Evolutionary conservation across 1,140 invertebrate species (phyloP).

Genomic region (Platyscapa corneri): DNA sequence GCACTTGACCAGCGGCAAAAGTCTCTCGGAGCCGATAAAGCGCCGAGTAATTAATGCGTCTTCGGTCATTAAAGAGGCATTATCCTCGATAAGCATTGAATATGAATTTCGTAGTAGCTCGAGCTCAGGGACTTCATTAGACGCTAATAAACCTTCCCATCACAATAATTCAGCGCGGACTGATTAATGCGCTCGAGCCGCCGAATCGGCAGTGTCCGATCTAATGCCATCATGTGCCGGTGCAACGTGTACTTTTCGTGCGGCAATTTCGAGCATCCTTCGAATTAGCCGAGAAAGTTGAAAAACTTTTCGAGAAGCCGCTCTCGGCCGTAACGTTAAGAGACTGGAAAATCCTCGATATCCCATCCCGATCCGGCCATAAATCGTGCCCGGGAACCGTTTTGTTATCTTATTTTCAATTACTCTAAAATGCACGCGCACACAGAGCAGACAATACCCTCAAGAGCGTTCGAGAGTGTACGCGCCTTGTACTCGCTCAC

Average conservation of each 20-base stretch:
- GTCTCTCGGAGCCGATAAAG: too few relatives aligned
- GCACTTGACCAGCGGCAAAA: too few relatives aligned
- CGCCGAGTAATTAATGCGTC: neutral
- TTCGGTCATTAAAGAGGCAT: neutral
- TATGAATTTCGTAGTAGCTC: conserved; percentile 12
- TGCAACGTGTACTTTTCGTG: neutral
- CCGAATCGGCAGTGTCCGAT: too few relatives aligned
- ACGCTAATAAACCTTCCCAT: neutral
- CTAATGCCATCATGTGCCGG: neutral
- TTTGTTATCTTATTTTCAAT: conserved; percentile 51
- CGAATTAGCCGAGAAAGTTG: neutral
- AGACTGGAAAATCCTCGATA: neutral
- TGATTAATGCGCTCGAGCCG: neutral
- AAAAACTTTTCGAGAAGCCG: neutral
- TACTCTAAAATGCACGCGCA: conserved; percentile 25
- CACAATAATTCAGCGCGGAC: neutral
- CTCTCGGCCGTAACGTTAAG: neutral
- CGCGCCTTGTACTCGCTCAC: conserved; percentile 14
- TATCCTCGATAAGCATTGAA: conserved; percentile 1
- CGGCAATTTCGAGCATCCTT: neutral
- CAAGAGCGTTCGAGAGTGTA: neutral
- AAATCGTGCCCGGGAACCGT: conserved; percentile 1
- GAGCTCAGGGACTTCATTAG: neutral
- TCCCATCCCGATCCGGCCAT: conserved; percentile 31
- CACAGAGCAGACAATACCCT: conserved; percentile 36